Evolutionary conservation across 2,888 invertebrate species (phyloP).

Genomic region (Piscicola geometra): DNA sequence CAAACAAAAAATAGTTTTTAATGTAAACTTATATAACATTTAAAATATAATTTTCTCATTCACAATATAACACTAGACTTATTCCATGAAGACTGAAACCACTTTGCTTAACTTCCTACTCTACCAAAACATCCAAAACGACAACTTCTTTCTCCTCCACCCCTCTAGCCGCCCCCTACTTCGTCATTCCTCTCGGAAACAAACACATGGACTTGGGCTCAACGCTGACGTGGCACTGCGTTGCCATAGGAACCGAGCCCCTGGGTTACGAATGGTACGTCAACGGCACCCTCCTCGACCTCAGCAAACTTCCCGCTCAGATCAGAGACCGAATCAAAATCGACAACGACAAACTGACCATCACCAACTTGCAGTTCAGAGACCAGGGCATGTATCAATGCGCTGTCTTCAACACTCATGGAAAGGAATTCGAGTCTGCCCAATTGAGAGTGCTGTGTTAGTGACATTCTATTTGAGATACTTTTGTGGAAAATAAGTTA

Average conservation of each 20-base stretch:
- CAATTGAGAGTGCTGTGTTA: slow-evolving; percentile 77
- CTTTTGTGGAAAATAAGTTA: background rate
- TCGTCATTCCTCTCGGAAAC: slow-evolving; percentile 48
- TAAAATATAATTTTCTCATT: background rate
- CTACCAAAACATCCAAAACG: no score
- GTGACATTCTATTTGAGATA: no score
- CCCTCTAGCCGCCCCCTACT: slow-evolving; percentile 49
- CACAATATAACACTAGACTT: background rate
- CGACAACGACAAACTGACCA: slow-evolving; percentile 42
- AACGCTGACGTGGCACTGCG: slow-evolving; percentile 50
- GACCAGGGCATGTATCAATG: slow-evolving; percentile 95
- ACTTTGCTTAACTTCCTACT: no score
- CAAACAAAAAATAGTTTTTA: no score
- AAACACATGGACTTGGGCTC: slow-evolving; percentile 49
- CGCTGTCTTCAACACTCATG: slow-evolving; percentile 75
- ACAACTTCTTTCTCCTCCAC: no score
- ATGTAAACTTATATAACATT: background rate
- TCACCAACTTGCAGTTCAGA: slow-evolving; percentile 50
- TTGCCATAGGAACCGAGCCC: slow-evolving; percentile 48
- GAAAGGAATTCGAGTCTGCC: slow-evolving; percentile 77
- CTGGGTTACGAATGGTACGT: slow-evolving; percentile 49
- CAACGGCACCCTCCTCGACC: slow-evolving; percentile 41
- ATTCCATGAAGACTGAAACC: no score
- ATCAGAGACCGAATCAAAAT: slow-evolving; percentile 35
- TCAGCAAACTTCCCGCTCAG: slow-evolving; percentile 15